These are phyloP conservation scores for Danio albolineatus DNA, from an alignment of 2,797 vertebrate genomes.

Conservation along the genomic window DNA sequence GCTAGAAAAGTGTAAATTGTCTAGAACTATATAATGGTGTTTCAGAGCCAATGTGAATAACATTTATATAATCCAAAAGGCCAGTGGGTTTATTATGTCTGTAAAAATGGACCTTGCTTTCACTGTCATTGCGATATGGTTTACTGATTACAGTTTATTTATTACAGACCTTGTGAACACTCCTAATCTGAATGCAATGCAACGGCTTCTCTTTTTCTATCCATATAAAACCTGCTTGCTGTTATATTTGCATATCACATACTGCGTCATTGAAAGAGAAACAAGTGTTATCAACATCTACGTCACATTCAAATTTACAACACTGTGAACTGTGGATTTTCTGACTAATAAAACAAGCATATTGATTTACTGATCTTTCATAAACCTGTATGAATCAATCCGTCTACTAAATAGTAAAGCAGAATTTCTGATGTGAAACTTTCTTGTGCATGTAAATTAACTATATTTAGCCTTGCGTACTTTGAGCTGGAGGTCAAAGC, in stretches of 20 bases:
- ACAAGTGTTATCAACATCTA: constrained; percentile 48
- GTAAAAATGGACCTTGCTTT: neutral
- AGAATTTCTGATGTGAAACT: neutral
- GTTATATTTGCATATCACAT: constrained; percentile 54
- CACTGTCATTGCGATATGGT: neutral
- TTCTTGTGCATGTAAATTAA: neutral
- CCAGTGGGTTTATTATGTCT: constrained; percentile 13
- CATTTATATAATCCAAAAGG: neutral
- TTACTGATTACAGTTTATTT: neutral
- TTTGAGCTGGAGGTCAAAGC: constrained; percentile 22
- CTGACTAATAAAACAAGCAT: neutral
- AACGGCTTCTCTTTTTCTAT: neutral
- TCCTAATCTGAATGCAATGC: no score
- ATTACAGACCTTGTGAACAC: neutral
- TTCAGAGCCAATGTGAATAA: neutral
- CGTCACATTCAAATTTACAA: constrained; percentile 56
- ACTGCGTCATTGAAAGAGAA: constrained; percentile 44
- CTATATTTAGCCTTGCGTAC: constrained; percentile 52
- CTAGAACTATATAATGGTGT: neutral
- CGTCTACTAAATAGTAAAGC: neutral
- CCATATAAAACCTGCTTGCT: constrained; percentile 8
- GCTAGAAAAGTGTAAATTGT: neutral
- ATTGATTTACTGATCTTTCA: neutral
- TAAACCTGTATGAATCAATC: neutral
- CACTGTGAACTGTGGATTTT: neutral